Evolutionary conservation across 2,113 vertebrate species (phyloP).

Genomic region (Indri indri): DNA sequence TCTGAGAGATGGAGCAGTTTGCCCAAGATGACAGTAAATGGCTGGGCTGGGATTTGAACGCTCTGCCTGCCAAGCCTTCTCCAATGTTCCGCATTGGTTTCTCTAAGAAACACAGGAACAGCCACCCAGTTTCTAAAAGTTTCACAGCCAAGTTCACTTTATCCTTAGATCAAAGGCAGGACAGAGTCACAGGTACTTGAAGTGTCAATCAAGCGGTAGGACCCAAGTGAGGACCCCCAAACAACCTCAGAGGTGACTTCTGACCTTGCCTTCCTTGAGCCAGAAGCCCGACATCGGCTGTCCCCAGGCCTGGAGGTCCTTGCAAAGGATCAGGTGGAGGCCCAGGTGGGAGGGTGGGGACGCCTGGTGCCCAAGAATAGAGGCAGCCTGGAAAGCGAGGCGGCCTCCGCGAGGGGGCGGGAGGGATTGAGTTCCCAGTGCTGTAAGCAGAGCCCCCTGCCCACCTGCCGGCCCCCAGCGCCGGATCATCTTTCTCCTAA

Average conservation of each 20-base stretch:
- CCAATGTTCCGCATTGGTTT: not conserved
- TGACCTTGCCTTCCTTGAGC: not conserved
- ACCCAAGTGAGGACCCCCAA: not conserved
- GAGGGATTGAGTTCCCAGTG: slow-evolving; percentile 33
- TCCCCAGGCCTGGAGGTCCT: not conserved
- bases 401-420: not conserved
- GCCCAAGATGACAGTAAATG: not conserved
- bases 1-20: not conserved
- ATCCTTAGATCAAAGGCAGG: not conserved
- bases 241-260: not conserved
- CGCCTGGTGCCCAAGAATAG: not conserved
- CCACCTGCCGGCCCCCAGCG: slow-evolving; percentile 8
- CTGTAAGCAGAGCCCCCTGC: slow-evolving; percentile 49
- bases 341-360: not conserved
- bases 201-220: not conserved
- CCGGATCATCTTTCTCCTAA: slow-evolving; percentile 62
- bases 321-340: not conserved
- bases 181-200: not conserved
- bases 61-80: not conserved
- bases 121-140: not conserved
- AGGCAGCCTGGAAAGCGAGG: not conserved
- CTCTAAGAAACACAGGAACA: not conserved
- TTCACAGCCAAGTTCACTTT: not conserved
- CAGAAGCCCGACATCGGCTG: not conserved
- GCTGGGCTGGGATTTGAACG: not conserved